Evolutionary conservation across 2,888 invertebrate genomes (phyloP), one percentile per base, ranked within the genome.

Genomic region (Lasioglossum leucozonium): DNA sequence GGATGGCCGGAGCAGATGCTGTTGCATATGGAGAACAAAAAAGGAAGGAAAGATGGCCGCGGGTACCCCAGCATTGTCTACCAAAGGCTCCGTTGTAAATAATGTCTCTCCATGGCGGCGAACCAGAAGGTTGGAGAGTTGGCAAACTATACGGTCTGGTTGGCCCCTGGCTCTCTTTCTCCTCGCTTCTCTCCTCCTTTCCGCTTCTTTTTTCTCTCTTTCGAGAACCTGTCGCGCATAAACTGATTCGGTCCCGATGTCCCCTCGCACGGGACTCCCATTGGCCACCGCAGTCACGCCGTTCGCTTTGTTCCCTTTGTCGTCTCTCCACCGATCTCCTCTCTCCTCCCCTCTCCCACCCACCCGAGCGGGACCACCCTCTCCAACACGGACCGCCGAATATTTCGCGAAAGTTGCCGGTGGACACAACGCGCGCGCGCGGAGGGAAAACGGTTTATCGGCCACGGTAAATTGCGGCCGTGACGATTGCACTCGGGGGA

Each of bases 21-120:
- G 93, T 94, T 94, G 93, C 94, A 93, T 94, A 94, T 94, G 94
- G 94, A 94, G 93, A 93, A 92, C 91, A 93, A 93, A 93, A 94
- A 94, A 94, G 92, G 92, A 93, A 93, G 88, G 93, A 93, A 93
- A 94, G 93, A 94, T 94, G 94, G 93, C 92, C 88, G 91, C 86
- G 85, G 89, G 85, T 88, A 86, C 82, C 87, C 87, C 89, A 84
- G 93, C 93, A 94, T 94, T 94, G 94, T 95, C 94, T 93, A 92
- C 93, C 92, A 88, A 87, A 87, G 92, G 89, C 92, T 90, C 88
- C 90, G 92, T 92, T 93, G 94, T 94, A 94, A 94, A 94, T 94
- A 94, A 94, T 94, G 94, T 94, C 92, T 92, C 92, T 90, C 90
- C 89, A 85, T 88, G 89, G 92, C 89, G 91, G 90, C 88, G 85